These are phyloP conservation scores for Cottoperca gobio DNA, from an alignment of 2,797 vertebrate genomes.

Conservation along the genomic window DNA sequence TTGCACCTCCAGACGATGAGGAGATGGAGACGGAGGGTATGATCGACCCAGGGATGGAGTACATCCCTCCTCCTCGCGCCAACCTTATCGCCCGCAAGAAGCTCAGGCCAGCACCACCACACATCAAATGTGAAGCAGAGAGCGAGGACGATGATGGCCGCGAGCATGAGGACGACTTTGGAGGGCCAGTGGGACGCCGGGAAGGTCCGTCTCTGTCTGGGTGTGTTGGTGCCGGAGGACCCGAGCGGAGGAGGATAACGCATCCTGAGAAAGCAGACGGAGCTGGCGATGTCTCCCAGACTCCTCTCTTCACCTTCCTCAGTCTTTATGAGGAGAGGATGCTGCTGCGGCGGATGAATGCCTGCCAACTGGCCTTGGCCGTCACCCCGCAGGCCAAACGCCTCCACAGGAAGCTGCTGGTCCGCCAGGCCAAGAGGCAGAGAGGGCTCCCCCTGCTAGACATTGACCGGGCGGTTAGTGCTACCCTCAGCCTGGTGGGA, in stretches of 20 bases:
- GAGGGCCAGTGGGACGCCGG: slow-evolving; percentile 61
- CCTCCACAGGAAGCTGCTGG: slow-evolving; percentile 91
- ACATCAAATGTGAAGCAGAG: slow-evolving; percentile 94
- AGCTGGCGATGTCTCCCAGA: not conserved
- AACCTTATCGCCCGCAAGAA: slow-evolving; percentile 86
- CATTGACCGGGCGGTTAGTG: slow-evolving; percentile 90
- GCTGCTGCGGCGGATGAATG: slow-evolving; percentile 90
- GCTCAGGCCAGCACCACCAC: slow-evolving; percentile 81
- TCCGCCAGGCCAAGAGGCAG: slow-evolving; percentile 93
- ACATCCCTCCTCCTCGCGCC: slow-evolving; percentile 86
- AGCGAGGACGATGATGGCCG: slow-evolving; percentile 91
- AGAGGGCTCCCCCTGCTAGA: slow-evolving; percentile 94
- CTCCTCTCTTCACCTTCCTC: slow-evolving; percentile 80
- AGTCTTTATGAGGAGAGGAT: slow-evolving; percentile 93
- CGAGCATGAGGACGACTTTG: slow-evolving; percentile 81
- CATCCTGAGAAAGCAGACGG: slow-evolving; percentile 76
- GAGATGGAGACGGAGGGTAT: slow-evolving; percentile 93
- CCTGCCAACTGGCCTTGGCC: slow-evolving; percentile 90
- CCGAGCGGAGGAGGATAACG: slow-evolving; percentile 81
- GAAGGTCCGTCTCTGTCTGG: slow-evolving; percentile 59
- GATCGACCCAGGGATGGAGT: slow-evolving; percentile 97
- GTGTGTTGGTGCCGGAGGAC: slow-evolving; percentile 29
- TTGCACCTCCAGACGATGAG: slow-evolving; percentile 89
- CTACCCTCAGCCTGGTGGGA: slow-evolving; percentile 91
- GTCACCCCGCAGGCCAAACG: slow-evolving; percentile 91